A percentile compares a stretch with the other conserved stretches of the same genome.
phyloP scores from a whole-genome alignment of 1,140 invertebrate genomes.

The Drosophila parabipectinata region DNA sequence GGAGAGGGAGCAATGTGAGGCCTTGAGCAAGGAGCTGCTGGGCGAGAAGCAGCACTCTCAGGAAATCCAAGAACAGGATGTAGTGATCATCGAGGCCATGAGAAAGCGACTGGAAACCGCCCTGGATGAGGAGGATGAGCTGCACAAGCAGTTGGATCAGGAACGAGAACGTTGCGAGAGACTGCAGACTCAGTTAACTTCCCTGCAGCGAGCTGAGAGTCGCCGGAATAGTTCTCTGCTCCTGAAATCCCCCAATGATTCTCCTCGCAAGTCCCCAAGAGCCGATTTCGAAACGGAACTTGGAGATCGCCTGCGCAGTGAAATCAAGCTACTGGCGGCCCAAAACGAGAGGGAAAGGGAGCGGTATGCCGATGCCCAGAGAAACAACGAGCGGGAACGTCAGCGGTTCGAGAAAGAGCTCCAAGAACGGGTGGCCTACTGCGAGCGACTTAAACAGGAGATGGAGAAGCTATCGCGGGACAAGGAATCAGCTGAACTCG shows the following conservation, averaged over 20 bases:
- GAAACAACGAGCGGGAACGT: conserved; percentile 84
- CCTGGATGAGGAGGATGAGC: conserved; percentile 86
- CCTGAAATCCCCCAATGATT: conserved; percentile 74
- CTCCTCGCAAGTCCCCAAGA: conserved; percentile 70
- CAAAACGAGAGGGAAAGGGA: conserved; percentile 85
- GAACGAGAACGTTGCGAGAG: conserved; percentile 85
- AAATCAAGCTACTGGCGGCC: conserved; percentile 85
- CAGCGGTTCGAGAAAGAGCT: conserved; percentile 85
- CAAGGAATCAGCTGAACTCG: conserved; percentile 71
- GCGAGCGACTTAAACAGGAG: conserved; percentile 85
- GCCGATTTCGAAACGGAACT: conserved; percentile 84
- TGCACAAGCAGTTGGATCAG: conserved; percentile 86
- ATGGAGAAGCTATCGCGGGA: conserved; percentile 77
- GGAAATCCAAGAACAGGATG: conserved; percentile 86
- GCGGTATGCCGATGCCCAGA: conserved; percentile 84
- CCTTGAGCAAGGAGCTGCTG: conserved; percentile 85
- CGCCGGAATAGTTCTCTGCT: conserved; percentile 67
- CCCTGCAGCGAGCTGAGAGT: conserved; percentile 72
- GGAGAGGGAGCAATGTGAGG: conserved; percentile 84
- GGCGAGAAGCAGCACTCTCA: conserved; percentile 85
- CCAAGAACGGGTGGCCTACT: conserved; percentile 85
- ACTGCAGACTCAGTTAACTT: conserved; percentile 83
- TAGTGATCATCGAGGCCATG: conserved; percentile 87
- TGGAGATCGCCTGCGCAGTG: conserved; percentile 84
- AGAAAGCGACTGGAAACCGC: conserved; percentile 86